Evolutionary conservation across 2,888 invertebrate species (phyloP).

Genomic region (Malthinus seriepunctatus): DNA sequence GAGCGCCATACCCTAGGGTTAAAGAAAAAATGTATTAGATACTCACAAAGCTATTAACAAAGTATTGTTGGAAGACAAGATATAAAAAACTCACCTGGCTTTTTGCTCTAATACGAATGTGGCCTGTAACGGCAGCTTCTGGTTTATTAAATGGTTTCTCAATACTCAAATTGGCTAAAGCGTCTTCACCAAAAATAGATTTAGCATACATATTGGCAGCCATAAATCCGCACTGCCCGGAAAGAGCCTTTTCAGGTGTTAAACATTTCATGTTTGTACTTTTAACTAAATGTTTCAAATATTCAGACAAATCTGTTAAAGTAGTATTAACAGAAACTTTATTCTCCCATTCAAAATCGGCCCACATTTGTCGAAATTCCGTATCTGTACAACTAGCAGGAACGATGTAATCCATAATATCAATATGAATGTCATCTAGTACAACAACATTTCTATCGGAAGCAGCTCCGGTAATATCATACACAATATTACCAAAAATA

Average conservation of each 20-base stretch:
- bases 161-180: conserved; percentile 97
- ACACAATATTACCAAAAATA: conserved; percentile 99
- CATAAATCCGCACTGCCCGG: conserved; percentile 99
- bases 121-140: conserved; percentile 89
- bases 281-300: conserved; percentile 86
- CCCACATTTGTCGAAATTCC: conserved; percentile 99
- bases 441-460: conserved; percentile 97
- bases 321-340: conserved; percentile 80
- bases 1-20: conserved; percentile 92
- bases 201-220: conserved; percentile 99
- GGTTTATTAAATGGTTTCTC: conserved; percentile 91
- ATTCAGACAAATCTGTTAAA: conserved; percentile 89
- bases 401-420: conserved; percentile 99
- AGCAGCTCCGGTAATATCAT: conserved; percentile 91
- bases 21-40: background rate
- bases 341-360: conserved; percentile 99
- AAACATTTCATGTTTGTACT: conserved; percentile 99
- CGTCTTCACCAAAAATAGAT: conserved; percentile 98
- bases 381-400: conserved; percentile 92
- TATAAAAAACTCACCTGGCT: conserved; percentile 73
- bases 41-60: background rate
- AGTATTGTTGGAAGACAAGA: conserved; percentile 1
- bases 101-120: conserved; percentile 97
- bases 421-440: conserved; percentile 98
- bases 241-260: conserved; percentile 95